A percentile compares a stretch with the other conserved stretches of the same genome.
These are phyloP conservation scores for Lateolabrax maculatus DNA, from an alignment of 2,797 vertebrate genomes.

Conservation along the genomic window DNA sequence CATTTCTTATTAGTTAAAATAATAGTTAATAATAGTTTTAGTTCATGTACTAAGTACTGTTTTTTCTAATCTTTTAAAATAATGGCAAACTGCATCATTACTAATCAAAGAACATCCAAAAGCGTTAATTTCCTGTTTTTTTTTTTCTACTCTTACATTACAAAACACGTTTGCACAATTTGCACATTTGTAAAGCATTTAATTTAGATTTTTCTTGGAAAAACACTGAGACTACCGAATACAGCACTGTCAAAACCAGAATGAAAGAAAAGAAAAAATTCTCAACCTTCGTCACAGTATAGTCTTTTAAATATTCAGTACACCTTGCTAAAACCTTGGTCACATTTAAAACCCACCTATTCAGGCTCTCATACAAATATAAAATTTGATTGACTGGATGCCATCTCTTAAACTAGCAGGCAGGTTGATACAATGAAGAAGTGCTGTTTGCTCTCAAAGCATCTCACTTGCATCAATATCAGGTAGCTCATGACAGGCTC, in stretches of 20 bases:
- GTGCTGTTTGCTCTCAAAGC: slow-evolving; percentile 84
- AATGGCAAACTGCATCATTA: background rate
- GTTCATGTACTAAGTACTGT: too few species aligned
- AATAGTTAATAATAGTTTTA: too few species aligned
- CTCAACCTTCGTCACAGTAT: background rate
- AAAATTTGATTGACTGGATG: slow-evolving; percentile 83
- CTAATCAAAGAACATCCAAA: background rate
- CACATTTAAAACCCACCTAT: slow-evolving; percentile 25
- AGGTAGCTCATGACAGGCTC: slow-evolving; percentile 61
- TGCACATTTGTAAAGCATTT: slow-evolving; percentile 1
- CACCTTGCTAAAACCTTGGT: slow-evolving; percentile 39
- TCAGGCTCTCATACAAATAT: slow-evolving; percentile 45
- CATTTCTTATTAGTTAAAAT: too few species aligned
- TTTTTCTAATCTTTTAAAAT: background rate
- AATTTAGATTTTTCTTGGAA: background rate
- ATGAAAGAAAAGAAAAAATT: slow-evolving; percentile 9
- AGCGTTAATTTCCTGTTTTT: background rate
- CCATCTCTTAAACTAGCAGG: slow-evolving; percentile 78
- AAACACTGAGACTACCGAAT: slow-evolving; percentile 8
- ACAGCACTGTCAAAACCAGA: slow-evolving; percentile 9
- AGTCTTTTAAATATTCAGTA: slow-evolving; percentile 25
- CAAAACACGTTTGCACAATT: background rate
- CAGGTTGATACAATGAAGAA: slow-evolving; percentile 87
- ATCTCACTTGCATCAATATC: slow-evolving; percentile 84
- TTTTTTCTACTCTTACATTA: background rate